A percentile compares a stretch with the other conserved stretches of the same genome.
Conservation (phyloP, 2,888 invertebrate genomes). For the Mythimna loreyi region DNA sequence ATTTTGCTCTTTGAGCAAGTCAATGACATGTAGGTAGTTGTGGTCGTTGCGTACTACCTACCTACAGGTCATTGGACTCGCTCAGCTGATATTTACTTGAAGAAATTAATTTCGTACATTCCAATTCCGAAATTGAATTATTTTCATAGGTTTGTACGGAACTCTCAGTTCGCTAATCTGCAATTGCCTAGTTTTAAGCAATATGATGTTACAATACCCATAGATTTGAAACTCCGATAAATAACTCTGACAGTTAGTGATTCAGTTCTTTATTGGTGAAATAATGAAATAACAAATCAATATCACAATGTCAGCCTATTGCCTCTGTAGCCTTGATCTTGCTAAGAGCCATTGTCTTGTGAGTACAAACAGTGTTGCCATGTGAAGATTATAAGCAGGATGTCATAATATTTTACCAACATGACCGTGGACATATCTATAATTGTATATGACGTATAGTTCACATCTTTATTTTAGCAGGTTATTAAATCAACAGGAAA, state of each 20-base stretch:
- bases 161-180: too few relatives aligned
- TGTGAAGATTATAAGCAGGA: background rate
- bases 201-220: background rate
- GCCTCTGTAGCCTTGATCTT: slow-evolving; percentile 46
- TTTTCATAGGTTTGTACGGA: too few relatives aligned
- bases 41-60: too few relatives aligned
- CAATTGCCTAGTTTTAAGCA: background rate
- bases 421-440: background rate
- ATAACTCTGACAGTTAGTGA: too few relatives aligned
- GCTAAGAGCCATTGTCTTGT: slow-evolving; percentile 41
- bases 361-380: slow-evolving; percentile 14
- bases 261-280: background rate
- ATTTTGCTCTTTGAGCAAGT: too few relatives aligned
- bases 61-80: too few relatives aligned
- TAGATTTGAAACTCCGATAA: slow-evolving; percentile 11
- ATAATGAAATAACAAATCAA: too few relatives aligned
- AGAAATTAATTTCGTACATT: too few relatives aligned
- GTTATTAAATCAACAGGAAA: background rate
- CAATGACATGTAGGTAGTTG: too few relatives aligned
- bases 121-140: too few relatives aligned
- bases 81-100: too few relatives aligned
- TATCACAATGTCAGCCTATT: slow-evolving; percentile 13
- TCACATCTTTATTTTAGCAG: background rate
- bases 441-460: too few relatives aligned
- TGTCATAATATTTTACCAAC: slow-evolving; percentile 2